Conservation (phyloP, 2,888 invertebrate species). For the Pomacea canaliculata region DNA sequence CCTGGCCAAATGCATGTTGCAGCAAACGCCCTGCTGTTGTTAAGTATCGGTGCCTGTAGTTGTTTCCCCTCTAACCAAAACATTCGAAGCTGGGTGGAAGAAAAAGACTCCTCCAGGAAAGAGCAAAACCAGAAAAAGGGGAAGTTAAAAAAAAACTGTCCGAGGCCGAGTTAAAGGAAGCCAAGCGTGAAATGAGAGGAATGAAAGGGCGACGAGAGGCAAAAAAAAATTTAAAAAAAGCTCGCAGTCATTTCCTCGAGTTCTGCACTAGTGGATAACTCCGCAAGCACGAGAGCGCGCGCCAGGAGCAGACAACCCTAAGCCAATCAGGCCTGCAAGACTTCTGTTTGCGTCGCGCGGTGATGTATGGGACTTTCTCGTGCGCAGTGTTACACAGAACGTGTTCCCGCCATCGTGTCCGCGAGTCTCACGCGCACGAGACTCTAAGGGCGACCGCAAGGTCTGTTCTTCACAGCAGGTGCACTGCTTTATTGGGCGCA, state of each 20-base stretch:
- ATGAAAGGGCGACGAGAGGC: conserved; percentile 4
- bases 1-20: too few relatives aligned
- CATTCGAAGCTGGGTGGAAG: too few relatives aligned
- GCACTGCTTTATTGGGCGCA: conserved; percentile 7
- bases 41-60: too few relatives aligned
- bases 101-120: too few relatives aligned
- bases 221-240: not conserved
- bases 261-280: conserved; percentile 3
- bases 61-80: too few relatives aligned
- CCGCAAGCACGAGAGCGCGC: too few relatives aligned
- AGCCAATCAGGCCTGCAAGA: conserved; percentile 24
- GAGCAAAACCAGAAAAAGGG: too few relatives aligned
- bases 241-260: not conserved
- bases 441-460: not conserved
- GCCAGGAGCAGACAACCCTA: not conserved
- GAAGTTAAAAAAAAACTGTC: not conserved
- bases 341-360: conserved; percentile 19
- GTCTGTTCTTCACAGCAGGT: conserved; percentile 1
- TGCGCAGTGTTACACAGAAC: conserved; percentile 20
- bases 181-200: conserved; percentile 23
- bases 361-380: conserved; percentile 31
- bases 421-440: not conserved
- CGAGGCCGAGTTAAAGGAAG: conserved; percentile 19
- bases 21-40: too few relatives aligned
- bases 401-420: conserved; percentile 2